Evolutionary conservation across 92 coral and sea anemone species (phyloP).

Genomic region (Pocillopora meandrina): DNA sequence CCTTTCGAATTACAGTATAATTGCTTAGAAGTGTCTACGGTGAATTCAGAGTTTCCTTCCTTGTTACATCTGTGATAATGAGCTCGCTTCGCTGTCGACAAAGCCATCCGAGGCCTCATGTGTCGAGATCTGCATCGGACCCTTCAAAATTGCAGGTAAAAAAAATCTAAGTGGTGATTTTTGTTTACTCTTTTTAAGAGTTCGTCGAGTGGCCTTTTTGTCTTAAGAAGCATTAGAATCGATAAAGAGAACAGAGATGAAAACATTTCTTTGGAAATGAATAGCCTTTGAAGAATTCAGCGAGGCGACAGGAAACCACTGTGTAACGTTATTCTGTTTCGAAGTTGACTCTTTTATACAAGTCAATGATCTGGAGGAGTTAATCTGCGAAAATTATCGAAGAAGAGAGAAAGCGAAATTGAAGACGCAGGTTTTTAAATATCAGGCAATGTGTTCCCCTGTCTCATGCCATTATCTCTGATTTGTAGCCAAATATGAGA

Average conservation of each 20-base stretch:
- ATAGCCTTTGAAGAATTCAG: too few species aligned
- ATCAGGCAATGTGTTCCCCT: too few species aligned
- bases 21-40: slow-evolving; percentile 10
- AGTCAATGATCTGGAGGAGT: too few species aligned
- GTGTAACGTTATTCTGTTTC: too few species aligned
- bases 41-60: not conserved
- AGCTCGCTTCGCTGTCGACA: slow-evolving; percentile 14
- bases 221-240: not conserved
- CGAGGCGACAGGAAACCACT: too few species aligned
- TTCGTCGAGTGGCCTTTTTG: not conserved
- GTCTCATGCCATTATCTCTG: not conserved
- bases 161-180: not conserved
- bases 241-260: not conserved
- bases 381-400: too few species aligned
- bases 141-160: slow-evolving; percentile 23
- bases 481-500: not conserved
- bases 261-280: too few species aligned
- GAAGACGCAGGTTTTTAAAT: too few species aligned
- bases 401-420: too few species aligned
- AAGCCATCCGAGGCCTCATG: slow-evolving; percentile 13
- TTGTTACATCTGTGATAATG: not conserved
- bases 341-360: too few species aligned
- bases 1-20: slow-evolving; percentile 20
- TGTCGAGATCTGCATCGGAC: slow-evolving; percentile 5
- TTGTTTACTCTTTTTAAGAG: not conserved